Conservation (phyloP, 2,797 vertebrate species). For the Oreonectes daqikongensis region DNA sequence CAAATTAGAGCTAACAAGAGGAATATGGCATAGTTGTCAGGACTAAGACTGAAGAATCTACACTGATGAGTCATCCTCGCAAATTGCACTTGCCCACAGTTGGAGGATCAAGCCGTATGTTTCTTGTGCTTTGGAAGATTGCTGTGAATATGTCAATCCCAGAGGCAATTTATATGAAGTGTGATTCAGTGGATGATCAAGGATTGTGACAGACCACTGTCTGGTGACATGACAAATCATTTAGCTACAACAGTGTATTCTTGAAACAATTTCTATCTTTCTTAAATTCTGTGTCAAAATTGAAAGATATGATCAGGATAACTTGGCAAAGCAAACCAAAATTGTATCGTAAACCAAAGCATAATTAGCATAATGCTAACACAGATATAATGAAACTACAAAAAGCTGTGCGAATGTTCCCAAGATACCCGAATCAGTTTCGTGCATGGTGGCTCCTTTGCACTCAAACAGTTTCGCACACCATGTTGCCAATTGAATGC, state of each 20-base stretch:
- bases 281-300: neutral
- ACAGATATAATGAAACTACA: neutral
- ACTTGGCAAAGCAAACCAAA: neutral
- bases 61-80: slow-evolving; percentile 57
- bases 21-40: slow-evolving; percentile 53
- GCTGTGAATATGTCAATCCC: slow-evolving; percentile 39
- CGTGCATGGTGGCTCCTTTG: slow-evolving; percentile 11
- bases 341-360: neutral
- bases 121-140: slow-evolving; percentile 46
- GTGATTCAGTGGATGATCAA: slow-evolving; percentile 15
- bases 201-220: slow-evolving; percentile 12
- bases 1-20: slow-evolving; percentile 53
- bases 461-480: slow-evolving; percentile 53
- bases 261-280: neutral
- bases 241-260: neutral
- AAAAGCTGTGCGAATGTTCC: slow-evolving; percentile 11
- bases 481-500: slow-evolving; percentile 60
- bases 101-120: slow-evolving; percentile 46
- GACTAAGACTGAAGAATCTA: slow-evolving; percentile 41
- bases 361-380: neutral
- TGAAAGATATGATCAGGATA: neutral
- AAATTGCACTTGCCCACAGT: slow-evolving; percentile 52
- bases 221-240: neutral
- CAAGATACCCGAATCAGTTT: slow-evolving; percentile 38
- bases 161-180: slow-evolving; percentile 27